A percentile compares a stretch with the other conserved stretches of the same genome.
Conservation (phyloP, 1,140 invertebrate genomes). For the Phymastichus coffea region DNA sequence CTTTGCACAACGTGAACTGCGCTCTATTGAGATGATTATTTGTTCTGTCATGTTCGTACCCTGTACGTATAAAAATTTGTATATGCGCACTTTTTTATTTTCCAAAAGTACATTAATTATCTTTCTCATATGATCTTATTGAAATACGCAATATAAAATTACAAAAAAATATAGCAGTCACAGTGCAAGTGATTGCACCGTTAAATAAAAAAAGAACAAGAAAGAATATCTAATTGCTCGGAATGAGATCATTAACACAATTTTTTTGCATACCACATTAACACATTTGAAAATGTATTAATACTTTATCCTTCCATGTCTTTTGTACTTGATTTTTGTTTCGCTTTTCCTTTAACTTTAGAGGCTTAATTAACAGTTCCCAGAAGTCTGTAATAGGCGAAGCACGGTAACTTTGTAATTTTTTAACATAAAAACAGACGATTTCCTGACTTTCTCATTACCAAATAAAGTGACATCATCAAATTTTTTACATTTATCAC, state of each 20-base stretch:
- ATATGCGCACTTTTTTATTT: conserved; percentile 10
- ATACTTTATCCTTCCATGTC: not conserved
- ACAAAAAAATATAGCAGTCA: conserved; percentile 16
- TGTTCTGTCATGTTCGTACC: conserved; percentile 11
- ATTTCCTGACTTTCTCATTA: conserved; percentile 8
- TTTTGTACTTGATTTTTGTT: conserved; percentile 16
- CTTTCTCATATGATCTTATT: conserved; percentile 7
- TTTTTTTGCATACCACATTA: too few species aligned
- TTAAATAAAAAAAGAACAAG: conserved; percentile 9
- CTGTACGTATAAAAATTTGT: conserved; percentile 18
- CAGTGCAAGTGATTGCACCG: conserved; percentile 5
- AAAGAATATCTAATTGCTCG: not conserved
- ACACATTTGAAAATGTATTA: too few species aligned
- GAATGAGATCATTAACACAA: conserved; percentile 2
- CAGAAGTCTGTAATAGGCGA: not conserved
- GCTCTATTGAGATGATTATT: conserved; percentile 1
- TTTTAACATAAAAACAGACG: conserved; percentile 3
- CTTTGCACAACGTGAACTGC: not conserved
- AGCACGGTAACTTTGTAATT: not conserved
- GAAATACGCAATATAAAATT: conserved; percentile 19
- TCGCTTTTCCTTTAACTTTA: conserved; percentile 2
- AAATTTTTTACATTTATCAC: conserved; percentile 20
- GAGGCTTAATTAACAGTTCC: conserved; percentile 8
- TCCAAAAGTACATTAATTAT: conserved; percentile 4
- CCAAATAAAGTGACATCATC: not conserved